Evolutionary conservation across 2,113 vertebrate species (phyloP).

Genomic region (Hyaena hyaena): DNA sequence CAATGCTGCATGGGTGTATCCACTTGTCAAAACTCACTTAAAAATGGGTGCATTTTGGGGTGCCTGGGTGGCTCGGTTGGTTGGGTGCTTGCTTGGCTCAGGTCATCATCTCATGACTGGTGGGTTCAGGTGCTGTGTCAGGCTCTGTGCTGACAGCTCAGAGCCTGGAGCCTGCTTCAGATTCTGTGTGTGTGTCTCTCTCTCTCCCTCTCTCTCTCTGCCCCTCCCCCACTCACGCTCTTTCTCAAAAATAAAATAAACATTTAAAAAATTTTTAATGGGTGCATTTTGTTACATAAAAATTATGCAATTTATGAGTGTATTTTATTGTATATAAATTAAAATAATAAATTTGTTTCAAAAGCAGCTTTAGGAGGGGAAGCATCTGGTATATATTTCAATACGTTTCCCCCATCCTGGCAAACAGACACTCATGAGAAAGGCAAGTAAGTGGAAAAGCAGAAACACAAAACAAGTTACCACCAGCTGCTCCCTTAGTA

Average conservation of each 20-base stretch:
- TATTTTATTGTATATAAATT: not conserved
- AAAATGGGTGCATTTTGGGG: not conserved
- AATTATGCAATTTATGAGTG: not conserved
- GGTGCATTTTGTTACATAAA: not conserved
- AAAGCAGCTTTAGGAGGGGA: not conserved
- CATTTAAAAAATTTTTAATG: not conserved
- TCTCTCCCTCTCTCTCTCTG: not conserved
- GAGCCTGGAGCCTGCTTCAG: not conserved
- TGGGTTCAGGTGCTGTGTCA: fast-evolving
- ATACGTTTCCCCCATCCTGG: not conserved
- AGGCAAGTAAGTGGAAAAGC: not conserved
- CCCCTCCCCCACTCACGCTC: not conserved
- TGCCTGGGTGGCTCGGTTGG: not conserved
- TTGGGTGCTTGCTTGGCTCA: not conserved
- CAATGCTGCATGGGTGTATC: not conserved
- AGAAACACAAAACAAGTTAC: not conserved
- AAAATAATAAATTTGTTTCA: not conserved
- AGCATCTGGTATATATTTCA: not conserved
- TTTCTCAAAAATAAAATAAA: not conserved
- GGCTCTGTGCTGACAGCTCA: not conserved
- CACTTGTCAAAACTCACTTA: not conserved
- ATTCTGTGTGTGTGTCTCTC: not conserved
- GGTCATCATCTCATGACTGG: not conserved
- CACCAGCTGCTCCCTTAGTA: not conserved
- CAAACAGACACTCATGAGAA: not conserved